Conservation (phyloP, 2,113 vertebrate species). For the Ictidomys tridecemlineatus region DNA sequence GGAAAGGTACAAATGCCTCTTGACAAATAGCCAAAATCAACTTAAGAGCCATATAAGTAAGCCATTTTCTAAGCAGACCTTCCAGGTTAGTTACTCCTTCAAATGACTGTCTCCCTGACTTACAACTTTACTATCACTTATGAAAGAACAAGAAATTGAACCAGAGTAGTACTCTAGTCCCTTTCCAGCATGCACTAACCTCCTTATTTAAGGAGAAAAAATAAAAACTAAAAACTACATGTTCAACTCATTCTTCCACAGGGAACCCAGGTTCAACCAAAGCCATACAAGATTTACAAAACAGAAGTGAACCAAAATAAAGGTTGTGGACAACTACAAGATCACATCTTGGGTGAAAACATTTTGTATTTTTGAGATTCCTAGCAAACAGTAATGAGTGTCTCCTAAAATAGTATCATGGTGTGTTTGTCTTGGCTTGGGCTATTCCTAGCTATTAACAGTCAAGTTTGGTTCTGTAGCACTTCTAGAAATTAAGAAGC, state of each 20-base stretch:
- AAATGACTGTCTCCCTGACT: background rate
- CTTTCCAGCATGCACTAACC: background rate
- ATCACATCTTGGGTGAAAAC: background rate
- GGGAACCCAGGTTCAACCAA: background rate
- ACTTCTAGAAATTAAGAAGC: background rate
- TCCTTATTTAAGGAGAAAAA: background rate
- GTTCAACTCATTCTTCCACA: background rate
- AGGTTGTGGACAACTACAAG: background rate
- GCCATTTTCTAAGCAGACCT: background rate
- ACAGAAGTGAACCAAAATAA: slow-evolving; percentile 7
- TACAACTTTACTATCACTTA: background rate
- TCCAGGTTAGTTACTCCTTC: background rate
- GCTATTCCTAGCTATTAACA: background rate
- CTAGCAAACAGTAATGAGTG: background rate
- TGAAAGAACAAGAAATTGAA: background rate
- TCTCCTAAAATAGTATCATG: background rate
- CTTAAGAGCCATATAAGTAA: background rate
- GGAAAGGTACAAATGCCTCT: background rate
- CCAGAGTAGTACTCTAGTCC: background rate
- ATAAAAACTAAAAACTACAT: background rate
- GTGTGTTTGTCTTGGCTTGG: background rate
- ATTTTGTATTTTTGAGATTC: background rate
- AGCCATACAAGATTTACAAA: background rate
- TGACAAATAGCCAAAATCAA: slow-evolving; percentile 22
- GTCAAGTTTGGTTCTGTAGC: background rate